Evolutionary conservation across 1,140 invertebrate species (phyloP).

Genomic region (Sweltsa coloradensis): DNA sequence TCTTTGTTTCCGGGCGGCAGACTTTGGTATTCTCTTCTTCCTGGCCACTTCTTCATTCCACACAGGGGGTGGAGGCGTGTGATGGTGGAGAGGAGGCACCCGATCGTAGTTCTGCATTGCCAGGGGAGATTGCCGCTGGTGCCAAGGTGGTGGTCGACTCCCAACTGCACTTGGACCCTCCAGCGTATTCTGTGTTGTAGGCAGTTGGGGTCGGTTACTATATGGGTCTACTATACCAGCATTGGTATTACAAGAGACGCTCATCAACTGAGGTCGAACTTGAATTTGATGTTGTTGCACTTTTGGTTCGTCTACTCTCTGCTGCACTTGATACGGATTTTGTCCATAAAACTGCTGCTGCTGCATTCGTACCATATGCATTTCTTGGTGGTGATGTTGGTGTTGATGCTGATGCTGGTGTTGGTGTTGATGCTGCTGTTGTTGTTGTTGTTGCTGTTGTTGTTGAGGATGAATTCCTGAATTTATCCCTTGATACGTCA

Average conservation of each 20-base stretch:
- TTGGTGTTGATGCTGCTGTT: conserved; percentile 24
- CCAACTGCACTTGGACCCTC: too few species aligned
- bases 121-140: conserved; percentile 33
- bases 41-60: conserved; percentile 48
- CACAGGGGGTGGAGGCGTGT: conserved; percentile 41
- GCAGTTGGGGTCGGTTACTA: too few species aligned
- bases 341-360: conserved; percentile 24
- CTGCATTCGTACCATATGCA: conserved; percentile 13
- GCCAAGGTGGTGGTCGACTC: conserved; percentile 43
- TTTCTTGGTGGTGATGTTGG: conserved; percentile 23
- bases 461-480: background rate
- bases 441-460: conserved; percentile 27
- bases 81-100: conserved; percentile 58
- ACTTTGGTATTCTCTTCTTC: conserved; percentile 33
- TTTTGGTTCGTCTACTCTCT: conserved; percentile 22
- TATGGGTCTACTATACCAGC: too few species aligned
- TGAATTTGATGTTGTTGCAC: conserved; percentile 29
- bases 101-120: conserved; percentile 38
- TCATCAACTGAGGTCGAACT: background rate
- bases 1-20: conserved; percentile 39
- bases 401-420: conserved; percentile 17
- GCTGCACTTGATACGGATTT: conserved; percentile 24
- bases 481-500: too few species aligned
- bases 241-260: too few species aligned
- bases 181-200: too few species aligned